Conservation (phyloP, 1,140 invertebrate species). For the Parapsyche elsis region DNA sequence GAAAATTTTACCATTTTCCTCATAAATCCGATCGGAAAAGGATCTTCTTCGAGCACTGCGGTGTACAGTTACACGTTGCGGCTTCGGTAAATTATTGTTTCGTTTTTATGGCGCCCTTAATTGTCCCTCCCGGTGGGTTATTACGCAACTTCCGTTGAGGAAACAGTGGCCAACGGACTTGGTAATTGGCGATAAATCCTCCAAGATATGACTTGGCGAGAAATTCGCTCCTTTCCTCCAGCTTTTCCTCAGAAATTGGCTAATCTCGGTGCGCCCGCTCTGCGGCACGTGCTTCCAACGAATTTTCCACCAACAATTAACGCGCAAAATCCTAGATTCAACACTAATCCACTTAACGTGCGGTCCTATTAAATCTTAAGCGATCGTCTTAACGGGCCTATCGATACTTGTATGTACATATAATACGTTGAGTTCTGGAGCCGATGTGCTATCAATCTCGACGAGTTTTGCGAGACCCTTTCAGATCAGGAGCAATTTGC, state of each 20-base stretch:
- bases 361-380: too few relatives aligned
- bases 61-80: neutral
- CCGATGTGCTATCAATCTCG: too few relatives aligned
- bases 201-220: neutral
- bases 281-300: too few relatives aligned
- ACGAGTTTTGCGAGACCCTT: too few relatives aligned
- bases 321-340: too few relatives aligned
- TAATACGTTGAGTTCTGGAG: too few relatives aligned
- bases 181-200: conserved; percentile 32
- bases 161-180: neutral
- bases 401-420: too few relatives aligned
- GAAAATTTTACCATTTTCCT: neutral
- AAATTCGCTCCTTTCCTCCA: neutral
- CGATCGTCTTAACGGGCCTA: too few relatives aligned
- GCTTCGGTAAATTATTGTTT: conserved; percentile 11
- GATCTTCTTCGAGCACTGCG: neutral
- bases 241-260: neutral
- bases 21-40: neutral
- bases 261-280: neutral
- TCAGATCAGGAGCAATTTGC: too few relatives aligned
- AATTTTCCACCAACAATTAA: too few relatives aligned
- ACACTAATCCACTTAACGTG: too few relatives aligned
- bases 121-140: conserved; percentile 12
- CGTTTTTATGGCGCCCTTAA: conserved; percentile 21
- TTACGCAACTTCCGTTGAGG: neutral